Evolutionary conservation across 2,113 vertebrate species (phyloP), one percentile per base, ranked within the genome.

Genomic region (Eidolon helvum): DNA sequence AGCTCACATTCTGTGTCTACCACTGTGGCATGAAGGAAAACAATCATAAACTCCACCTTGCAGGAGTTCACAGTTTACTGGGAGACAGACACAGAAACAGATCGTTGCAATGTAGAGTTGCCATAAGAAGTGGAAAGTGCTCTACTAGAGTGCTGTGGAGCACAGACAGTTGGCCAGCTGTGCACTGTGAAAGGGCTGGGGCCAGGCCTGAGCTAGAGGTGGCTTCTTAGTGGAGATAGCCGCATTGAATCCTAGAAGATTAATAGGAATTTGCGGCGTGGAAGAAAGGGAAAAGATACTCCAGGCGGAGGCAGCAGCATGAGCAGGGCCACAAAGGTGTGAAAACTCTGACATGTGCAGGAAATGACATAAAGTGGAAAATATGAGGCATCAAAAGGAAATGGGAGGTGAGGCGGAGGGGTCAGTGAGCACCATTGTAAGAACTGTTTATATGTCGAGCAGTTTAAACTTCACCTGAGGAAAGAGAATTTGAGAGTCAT

Each of bases 371-470:
- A 6, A 30, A 0, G 15, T 50, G 22, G 33, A 53, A 66, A 45
- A 50, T 2, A 2, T 10, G n/a, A 24, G 26, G 9, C 24, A 1
- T 21, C 38, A 43, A 24, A 22, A 48, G 71, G 40, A 61, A 35
- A 30, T 7, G 48, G 40, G 55, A 35, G 43, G 24, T 6, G 61
- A 28, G 18, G 18, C 0, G 0, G 43, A 35, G 26, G 59, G 5
- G 28, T 15, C 30, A 7, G 18, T 0, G 5, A 48, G 43, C 0
- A 0, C 5, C 53, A 2, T 68, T 2, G 0, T 11, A 33, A 69
- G 85, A 45, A 33, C 38, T 11, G 0, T 33, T 33, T 35, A 19
- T n/a, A 15, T 30, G 43, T n/a, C 0, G 1, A 61, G 35, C 3
- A 14, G 12, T 30, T 53, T 21, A 87, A 15, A 55, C 40, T 61